Evolutionary conservation across 1,140 invertebrate species (phyloP).

Genomic region (Eufriesea mexicana): DNA sequence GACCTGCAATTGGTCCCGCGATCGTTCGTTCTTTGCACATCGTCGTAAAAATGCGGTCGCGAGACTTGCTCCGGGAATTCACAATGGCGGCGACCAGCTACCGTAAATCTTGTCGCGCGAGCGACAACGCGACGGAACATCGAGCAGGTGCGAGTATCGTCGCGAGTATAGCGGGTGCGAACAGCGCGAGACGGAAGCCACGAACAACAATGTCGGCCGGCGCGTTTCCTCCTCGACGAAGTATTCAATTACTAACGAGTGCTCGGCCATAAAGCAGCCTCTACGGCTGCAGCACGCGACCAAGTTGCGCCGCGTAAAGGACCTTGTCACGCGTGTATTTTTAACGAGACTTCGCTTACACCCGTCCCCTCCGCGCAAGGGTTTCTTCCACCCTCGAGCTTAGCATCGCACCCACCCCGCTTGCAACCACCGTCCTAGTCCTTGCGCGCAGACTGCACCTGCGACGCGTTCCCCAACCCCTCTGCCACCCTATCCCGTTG

Average conservation of each 20-base stretch:
- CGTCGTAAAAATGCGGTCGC: no score
- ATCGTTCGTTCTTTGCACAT: background rate
- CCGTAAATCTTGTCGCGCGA: background rate
- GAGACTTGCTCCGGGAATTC: background rate
- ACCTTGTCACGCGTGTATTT: slow-evolving; percentile 68
- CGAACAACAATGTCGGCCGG: slow-evolving; percentile 53
- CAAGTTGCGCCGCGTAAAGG: slow-evolving; percentile 58
- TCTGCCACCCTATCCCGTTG: background rate
- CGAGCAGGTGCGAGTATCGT: background rate
- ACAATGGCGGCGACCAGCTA: no score
- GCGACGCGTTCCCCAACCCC: background rate
- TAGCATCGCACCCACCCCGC: background rate
- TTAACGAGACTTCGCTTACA: slow-evolving; percentile 61
- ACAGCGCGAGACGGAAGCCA: slow-evolving; percentile 26
- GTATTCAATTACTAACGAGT: slow-evolving; percentile 70
- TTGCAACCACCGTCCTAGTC: background rate
- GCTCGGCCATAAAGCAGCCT: slow-evolving; percentile 56
- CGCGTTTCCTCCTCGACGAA: slow-evolving; percentile 48
- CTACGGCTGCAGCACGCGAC: slow-evolving; percentile 36
- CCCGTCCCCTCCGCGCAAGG: background rate
- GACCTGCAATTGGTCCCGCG: no score
- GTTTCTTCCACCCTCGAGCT: slow-evolving; percentile 7
- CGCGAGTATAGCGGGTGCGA: background rate
- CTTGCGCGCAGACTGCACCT: slow-evolving; percentile 23
- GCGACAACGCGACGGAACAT: background rate